phyloP scores from a whole-genome alignment of 2,797 vertebrate species.

The Chaenodraco wilsoni region DNA sequence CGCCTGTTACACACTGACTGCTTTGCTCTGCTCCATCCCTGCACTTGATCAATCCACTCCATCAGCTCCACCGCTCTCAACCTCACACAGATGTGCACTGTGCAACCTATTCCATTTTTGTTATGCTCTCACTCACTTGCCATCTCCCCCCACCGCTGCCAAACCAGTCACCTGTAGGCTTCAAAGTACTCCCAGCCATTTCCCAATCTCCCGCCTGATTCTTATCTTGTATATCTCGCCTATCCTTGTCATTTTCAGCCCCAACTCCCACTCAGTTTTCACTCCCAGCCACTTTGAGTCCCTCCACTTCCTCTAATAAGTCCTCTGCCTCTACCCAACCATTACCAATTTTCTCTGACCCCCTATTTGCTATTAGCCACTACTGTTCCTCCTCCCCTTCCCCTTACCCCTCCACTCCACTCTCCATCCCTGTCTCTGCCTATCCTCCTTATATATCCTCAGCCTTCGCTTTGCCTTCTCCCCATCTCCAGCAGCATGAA shows the following conservation, averaged over 20 bases:
- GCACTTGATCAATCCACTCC: constrained; percentile 78
- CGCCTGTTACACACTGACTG: constrained; percentile 55
- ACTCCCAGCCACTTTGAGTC: constrained; percentile 67
- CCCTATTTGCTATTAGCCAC: constrained; percentile 78
- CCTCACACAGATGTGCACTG: constrained; percentile 56
- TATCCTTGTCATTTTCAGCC: constrained; percentile 61
- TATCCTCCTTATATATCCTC: constrained; percentile 83
- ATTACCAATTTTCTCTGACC: constrained; percentile 79
- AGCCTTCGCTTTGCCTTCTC: constrained; percentile 80
- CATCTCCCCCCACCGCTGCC: constrained; percentile 47
- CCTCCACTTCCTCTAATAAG: constrained; percentile 71
- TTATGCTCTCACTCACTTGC: constrained; percentile 60
- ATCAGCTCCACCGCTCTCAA: constrained; percentile 62
- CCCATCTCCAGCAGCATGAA: constrained; percentile 95
- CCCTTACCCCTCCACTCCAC: constrained; percentile 73
- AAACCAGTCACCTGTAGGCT: constrained; percentile 71
- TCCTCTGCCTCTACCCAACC: constrained; percentile 69
- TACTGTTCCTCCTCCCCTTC: constrained; percentile 72
- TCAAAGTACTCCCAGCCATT: constrained; percentile 62
- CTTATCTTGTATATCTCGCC: constrained; percentile 66
- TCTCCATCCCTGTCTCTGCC: constrained; percentile 78
- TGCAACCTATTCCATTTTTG: constrained; percentile 61
- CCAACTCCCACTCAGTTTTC: constrained; percentile 61
- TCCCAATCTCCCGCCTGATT: constrained; percentile 61
- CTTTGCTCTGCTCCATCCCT: constrained; percentile 61